Percentiles rank a stretch among this genome's conserved stretches.
These are phyloP conservation scores for Idaea dimidiata DNA, from an alignment of 2,888 invertebrate genomes.

Conservation along the genomic window DNA sequence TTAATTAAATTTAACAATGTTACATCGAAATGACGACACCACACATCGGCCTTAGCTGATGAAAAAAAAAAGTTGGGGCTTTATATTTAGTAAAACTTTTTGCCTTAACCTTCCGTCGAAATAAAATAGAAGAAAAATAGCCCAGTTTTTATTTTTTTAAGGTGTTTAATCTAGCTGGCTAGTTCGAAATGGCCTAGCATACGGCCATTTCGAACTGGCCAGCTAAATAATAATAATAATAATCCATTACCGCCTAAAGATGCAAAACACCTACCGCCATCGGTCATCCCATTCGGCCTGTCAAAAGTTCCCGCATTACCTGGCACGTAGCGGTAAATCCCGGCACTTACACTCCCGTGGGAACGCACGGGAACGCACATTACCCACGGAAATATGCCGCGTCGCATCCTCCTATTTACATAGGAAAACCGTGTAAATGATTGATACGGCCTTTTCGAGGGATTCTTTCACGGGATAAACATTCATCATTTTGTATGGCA, in stretches of 20 bases:
- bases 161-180: no score
- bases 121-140: no score
- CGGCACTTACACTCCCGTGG: constrained; percentile 19
- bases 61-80: no score
- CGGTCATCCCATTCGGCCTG: constrained; percentile 17
- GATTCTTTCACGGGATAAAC: constrained; percentile 26
- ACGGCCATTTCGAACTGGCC: no score
- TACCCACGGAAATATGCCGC: constrained; percentile 37
- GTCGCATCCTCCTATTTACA: constrained; percentile 58
- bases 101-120: no score
- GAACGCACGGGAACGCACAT: constrained; percentile 29
- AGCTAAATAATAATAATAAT: no score
- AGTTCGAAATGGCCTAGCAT: no score
- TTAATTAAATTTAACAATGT: no score
- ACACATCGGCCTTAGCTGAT: no score
- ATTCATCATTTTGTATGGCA: constrained; percentile 60
- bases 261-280: constrained; percentile 6
- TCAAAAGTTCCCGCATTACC: constrained; percentile 13
- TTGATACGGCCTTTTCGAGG: constrained; percentile 60
- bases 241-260: not conserved
- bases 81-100: no score
- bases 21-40: no score
- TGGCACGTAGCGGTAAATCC: constrained; percentile 16
- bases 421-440: constrained; percentile 64
- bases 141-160: no score